phyloP scores from a whole-genome alignment of 2,113 vertebrate species.

The Rutilus rutilus region DNA sequence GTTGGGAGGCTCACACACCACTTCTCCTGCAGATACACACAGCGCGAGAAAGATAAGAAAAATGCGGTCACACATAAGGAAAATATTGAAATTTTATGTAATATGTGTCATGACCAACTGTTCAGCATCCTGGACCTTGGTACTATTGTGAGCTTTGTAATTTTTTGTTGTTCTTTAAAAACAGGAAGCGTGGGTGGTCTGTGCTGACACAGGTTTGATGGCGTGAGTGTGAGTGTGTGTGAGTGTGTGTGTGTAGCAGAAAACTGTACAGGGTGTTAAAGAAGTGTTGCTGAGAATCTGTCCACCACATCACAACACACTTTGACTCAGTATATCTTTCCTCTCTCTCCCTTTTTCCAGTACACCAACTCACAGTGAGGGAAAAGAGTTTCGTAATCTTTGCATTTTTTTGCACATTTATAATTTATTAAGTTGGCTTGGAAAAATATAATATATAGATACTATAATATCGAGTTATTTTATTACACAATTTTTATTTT shows the following conservation, averaged over 20 bases:
- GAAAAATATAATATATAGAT: too few species aligned
- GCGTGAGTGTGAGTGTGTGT: constrained; percentile 46
- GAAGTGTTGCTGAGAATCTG: constrained; percentile 17
- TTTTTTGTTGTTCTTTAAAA: constrained; percentile 57
- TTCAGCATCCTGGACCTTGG: neutral
- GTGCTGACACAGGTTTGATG: constrained; percentile 57
- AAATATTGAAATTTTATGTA: neutral
- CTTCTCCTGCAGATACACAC: constrained; percentile 79
- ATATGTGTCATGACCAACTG: neutral
- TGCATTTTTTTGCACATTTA: neutral
- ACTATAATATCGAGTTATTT: too few species aligned
- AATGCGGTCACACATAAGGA: neutral
- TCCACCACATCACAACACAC: neutral
- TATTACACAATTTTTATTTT: neutral
- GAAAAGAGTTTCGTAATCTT: neutral
- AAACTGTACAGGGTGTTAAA: neutral
- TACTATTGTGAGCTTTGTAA: neutral
- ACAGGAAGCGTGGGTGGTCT: constrained; percentile 58
- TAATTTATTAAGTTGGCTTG: too few species aligned
- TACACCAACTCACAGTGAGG: neutral
- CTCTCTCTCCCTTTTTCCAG: neutral
- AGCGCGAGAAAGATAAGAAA: neutral
- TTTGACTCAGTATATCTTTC: neutral
- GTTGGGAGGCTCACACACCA: constrained; percentile 93
- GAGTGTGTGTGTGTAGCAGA: constrained; percentile 51